Evolutionary conservation across 2,113 vertebrate species (phyloP).

Genomic region (Dendropsophus ebraccatus): DNA sequence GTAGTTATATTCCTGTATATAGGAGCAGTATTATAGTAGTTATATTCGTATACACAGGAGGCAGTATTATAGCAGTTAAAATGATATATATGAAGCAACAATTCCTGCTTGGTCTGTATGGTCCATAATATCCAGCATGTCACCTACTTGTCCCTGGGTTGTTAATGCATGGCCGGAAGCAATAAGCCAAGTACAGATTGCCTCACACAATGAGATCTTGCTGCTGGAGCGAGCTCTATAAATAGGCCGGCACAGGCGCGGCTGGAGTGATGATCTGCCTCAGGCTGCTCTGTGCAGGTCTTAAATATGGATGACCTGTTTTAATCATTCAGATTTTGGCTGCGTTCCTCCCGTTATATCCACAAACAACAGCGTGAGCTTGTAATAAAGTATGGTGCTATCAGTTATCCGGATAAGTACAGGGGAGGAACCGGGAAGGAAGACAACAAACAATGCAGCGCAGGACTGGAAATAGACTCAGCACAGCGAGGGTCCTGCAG

Average conservation of each 20-base stretch:
- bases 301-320: constrained; percentile 28
- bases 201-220: background rate
- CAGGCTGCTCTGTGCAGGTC: background rate
- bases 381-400: background rate
- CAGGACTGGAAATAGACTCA: background rate
- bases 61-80: background rate
- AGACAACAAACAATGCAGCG: background rate
- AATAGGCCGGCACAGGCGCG: constrained; percentile 2
- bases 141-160: background rate
- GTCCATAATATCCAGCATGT: background rate
- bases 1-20: no score
- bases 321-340: constrained; percentile 8
- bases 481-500: background rate
- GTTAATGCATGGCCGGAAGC: background rate
- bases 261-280: background rate
- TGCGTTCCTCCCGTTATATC: background rate
- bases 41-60: background rate
- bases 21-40: constrained; percentile 1
- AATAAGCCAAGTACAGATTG: background rate
- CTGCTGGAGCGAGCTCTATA: constrained; percentile 6
- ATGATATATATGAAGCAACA: background rate
- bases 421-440: background rate
- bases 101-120: background rate
- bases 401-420: background rate
- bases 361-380: background rate